Conservation (phyloP, 1,140 invertebrate genomes). For the Leucophenga varia region DNA sequence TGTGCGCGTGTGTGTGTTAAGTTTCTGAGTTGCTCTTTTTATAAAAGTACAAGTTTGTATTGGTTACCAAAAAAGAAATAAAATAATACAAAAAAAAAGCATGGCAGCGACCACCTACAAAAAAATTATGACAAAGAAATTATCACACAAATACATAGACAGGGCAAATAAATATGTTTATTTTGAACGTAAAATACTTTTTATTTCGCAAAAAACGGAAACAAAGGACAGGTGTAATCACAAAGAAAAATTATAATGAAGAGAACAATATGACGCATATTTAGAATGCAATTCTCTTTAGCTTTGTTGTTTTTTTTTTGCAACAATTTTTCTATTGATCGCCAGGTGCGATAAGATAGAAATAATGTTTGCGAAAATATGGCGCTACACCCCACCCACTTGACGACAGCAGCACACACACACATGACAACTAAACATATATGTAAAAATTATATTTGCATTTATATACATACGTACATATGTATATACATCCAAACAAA, state of each 20-base stretch:
- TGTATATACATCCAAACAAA: conserved; percentile 4
- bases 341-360: not conserved
- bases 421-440: conserved; percentile 16
- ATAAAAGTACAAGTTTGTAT: no score
- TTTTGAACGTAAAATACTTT: no score
- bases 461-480: conserved; percentile 1
- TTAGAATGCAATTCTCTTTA: conserved; percentile 38
- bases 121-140: no score
- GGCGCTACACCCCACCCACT: no score
- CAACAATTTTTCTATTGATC: conserved; percentile 2
- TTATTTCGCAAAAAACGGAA: conserved; percentile 51
- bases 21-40: no score
- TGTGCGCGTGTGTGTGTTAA: conserved; percentile 7
- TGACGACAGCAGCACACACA: conserved; percentile 7
- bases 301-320: no score
- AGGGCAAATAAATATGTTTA: no score
- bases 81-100: no score
- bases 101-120: no score
- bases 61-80: no score
- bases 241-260: conserved; percentile 19
- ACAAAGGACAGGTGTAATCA: conserved; percentile 43
- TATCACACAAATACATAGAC: no score
- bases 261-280: conserved; percentile 7
- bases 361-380: not conserved
- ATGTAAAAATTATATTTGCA: conserved; percentile 15